phyloP scores from a whole-genome alignment of 2,113 vertebrate species.

The Cisticola juncidis region DNA sequence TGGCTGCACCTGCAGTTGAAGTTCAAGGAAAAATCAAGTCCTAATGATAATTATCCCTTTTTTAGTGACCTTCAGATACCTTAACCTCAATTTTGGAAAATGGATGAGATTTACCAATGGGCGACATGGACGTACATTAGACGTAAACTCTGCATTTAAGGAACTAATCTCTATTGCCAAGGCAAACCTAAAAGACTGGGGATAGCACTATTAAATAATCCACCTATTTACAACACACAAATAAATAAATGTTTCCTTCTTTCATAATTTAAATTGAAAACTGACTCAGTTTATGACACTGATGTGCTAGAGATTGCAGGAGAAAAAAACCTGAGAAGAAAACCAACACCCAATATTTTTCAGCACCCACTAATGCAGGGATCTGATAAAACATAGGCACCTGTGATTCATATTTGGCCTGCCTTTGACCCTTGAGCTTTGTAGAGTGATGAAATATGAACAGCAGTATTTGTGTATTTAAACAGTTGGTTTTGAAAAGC shows the following conservation, averaged over 20 bases:
- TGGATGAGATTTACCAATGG: not conserved
- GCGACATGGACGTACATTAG: accelerated
- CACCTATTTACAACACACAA: not conserved
- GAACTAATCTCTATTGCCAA: not conserved
- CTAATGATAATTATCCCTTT: not conserved
- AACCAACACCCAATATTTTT: not conserved
- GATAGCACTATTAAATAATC: not conserved
- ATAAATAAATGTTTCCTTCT: not conserved
- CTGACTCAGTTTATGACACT: not conserved
- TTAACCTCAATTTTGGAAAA: not conserved
- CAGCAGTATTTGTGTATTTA: slow-evolving; percentile 55
- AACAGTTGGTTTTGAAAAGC: slow-evolving; percentile 52
- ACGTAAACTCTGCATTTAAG: not conserved
- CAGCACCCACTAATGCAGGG: not conserved
- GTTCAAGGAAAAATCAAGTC: not conserved
- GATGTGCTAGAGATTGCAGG: not conserved
- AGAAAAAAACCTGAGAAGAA: not conserved
- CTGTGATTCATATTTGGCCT: slow-evolving; percentile 52
- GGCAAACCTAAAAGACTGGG: not conserved
- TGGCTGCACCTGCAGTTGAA: not conserved
- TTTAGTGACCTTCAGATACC: not conserved
- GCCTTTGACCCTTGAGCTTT: slow-evolving; percentile 47
- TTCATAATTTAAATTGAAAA: not conserved
- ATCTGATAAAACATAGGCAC: not conserved
- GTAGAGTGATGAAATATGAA: slow-evolving; percentile 47